Evolutionary conservation across 2,888 invertebrate species (phyloP).

Genomic region (Pasiphila rectangulata): DNA sequence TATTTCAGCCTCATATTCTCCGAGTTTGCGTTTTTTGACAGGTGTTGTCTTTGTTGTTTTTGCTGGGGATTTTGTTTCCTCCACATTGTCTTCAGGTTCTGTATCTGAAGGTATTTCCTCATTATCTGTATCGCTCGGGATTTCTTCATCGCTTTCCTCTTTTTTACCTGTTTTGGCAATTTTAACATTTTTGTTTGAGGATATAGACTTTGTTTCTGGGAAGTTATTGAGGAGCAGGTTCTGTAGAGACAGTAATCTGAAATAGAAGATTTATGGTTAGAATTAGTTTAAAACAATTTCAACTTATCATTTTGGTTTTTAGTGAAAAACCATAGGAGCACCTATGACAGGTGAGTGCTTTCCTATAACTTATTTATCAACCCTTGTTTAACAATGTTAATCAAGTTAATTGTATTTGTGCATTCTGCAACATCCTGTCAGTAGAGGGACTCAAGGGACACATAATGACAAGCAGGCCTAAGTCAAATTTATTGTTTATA

Average conservation of each 20-base stretch:
- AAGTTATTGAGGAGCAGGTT: constrained; percentile 80
- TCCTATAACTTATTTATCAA: too few species aligned
- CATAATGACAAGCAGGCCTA: too few species aligned
- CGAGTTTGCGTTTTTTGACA: constrained; percentile 74
- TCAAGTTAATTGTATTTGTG: too few species aligned
- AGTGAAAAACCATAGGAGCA: too few species aligned
- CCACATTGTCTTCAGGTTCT: constrained; percentile 63
- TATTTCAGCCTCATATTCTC: constrained; percentile 82
- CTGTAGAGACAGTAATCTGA: constrained; percentile 65
- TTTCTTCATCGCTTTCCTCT: constrained; percentile 67
- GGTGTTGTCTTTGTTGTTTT: constrained; percentile 31
- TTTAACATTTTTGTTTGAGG: constrained; percentile 46
- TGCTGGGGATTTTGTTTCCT: constrained; percentile 33
- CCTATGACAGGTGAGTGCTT: too few species aligned
- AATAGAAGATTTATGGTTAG: constrained; percentile 42
- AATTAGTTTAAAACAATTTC: too few species aligned
- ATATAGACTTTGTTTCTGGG: constrained; percentile 84
- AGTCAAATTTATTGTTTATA: too few species aligned
- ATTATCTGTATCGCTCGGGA: constrained; percentile 78
- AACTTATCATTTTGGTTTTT: too few species aligned
- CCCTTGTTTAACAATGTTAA: too few species aligned
- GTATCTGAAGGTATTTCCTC: constrained; percentile 85
- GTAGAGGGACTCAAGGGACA: too few species aligned
- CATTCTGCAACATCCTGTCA: too few species aligned
- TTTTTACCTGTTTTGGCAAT: constrained; percentile 30